Percentiles rank a stretch among this genome's conserved stretches.
phyloP scores from a whole-genome alignment of 2,888 invertebrate genomes.

The Watsonalla binaria region DNA sequence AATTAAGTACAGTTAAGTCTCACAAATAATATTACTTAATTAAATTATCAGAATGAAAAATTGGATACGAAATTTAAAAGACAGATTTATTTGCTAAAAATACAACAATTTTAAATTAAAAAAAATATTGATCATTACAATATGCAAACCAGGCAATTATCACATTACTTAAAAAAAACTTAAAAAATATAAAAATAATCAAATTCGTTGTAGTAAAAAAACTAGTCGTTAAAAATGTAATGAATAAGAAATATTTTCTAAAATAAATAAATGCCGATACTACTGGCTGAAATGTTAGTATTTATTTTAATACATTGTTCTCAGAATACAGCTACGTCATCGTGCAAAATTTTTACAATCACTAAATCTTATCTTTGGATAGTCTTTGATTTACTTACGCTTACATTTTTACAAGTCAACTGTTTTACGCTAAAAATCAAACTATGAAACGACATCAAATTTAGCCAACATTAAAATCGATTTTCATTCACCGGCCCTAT shows the following conservation, averaged over 20 bases:
- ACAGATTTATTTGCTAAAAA: no score
- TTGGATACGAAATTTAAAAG: constrained; percentile 8
- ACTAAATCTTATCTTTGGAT: constrained; percentile 29
- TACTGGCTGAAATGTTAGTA: constrained; percentile 28
- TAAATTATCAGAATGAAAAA: constrained; percentile 2
- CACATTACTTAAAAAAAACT: constrained; percentile 36
- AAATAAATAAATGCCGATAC: constrained; percentile 56
- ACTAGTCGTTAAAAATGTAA: constrained; percentile 20
- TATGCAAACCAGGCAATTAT: constrained; percentile 30
- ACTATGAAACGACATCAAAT: neutral
- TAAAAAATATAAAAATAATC: constrained; percentile 20
- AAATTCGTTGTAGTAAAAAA: constrained; percentile 43
- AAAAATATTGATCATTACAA: constrained; percentile 4
- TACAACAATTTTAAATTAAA: neutral
- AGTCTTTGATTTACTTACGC: constrained; percentile 38
- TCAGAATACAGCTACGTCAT: constrained; percentile 29
- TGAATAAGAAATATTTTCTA: constrained; percentile 9
- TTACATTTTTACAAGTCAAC: constrained; percentile 25
- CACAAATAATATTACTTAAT: constrained; percentile 17
- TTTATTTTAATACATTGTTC: constrained; percentile 16
- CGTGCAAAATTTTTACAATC: constrained; percentile 18
- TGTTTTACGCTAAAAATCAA: constrained; percentile 39
- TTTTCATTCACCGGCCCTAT: no score
- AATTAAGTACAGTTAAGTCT: constrained; percentile 31
- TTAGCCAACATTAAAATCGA: no score